Conservation (phyloP, 2,888 invertebrate species). For the Camponotus fellah region DNA sequence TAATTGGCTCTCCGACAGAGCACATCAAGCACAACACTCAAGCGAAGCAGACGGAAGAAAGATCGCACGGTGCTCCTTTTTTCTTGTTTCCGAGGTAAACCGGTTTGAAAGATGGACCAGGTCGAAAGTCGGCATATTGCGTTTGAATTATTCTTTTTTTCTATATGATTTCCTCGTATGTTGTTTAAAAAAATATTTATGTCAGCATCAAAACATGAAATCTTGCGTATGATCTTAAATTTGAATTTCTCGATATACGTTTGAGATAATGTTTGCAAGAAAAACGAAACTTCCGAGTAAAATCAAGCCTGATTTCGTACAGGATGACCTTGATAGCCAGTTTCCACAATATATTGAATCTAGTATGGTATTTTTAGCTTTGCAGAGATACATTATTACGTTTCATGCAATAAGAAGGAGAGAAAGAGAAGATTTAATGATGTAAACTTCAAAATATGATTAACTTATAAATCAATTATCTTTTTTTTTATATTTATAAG, state of each 20-base stretch:
- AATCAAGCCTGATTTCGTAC: not conserved
- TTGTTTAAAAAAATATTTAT: slow-evolving; percentile 2
- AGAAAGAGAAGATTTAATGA: slow-evolving; percentile 9
- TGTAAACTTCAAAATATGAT: not conserved
- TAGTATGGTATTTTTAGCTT: slow-evolving; percentile 25
- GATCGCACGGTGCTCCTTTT: slow-evolving; percentile 46
- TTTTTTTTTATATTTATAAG: not conserved
- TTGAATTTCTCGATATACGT: not conserved
- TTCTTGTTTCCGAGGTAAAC: slow-evolving; percentile 65
- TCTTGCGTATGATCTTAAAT: not conserved
- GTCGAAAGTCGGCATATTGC: slow-evolving; percentile 48
- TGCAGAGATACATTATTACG: not conserved
- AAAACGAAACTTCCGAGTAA: slow-evolving; percentile 16
- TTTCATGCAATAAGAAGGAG: not conserved
- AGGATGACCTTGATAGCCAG: slow-evolving; percentile 27
- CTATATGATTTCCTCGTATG: not conserved
- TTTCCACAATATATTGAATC: slow-evolving; percentile 26
- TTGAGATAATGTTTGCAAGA: not conserved
- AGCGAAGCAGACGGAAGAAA: slow-evolving; percentile 43
- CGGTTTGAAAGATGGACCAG: slow-evolving; percentile 66
- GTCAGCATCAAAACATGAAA: not conserved
- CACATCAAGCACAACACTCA: slow-evolving; percentile 9
- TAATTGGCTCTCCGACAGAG: slow-evolving; percentile 35
- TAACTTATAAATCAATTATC: not conserved
- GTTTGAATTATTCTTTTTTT: slow-evolving; percentile 3